These are phyloP conservation scores for Vesta saturnalis DNA, from an alignment of 2,888 invertebrate genomes.

Conservation along the genomic window DNA sequence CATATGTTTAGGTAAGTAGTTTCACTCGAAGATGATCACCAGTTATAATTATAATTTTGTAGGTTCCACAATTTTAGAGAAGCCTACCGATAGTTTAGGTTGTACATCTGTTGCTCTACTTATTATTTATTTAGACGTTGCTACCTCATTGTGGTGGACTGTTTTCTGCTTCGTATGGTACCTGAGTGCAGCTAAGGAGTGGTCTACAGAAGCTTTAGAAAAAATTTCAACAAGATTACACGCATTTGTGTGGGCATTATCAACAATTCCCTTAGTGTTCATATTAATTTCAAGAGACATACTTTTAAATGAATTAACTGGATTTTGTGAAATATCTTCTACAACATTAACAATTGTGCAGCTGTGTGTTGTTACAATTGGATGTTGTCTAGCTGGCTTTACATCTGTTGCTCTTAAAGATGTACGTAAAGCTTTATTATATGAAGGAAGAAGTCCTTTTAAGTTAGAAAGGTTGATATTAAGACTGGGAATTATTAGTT, in stretches of 20 bases:
- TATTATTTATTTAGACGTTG: conserved; percentile 75
- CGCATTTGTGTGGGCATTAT: conserved; percentile 88
- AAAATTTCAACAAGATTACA: conserved; percentile 87
- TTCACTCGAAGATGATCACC: background rate
- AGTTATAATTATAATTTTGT: background rate
- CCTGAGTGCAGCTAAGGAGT: conserved; percentile 88
- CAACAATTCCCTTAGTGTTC: conserved; percentile 85
- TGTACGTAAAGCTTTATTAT: conserved; percentile 70
- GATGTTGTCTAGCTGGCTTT: conserved; percentile 76
- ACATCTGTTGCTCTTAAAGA: conserved; percentile 81
- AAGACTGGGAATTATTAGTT: conserved; percentile 80
- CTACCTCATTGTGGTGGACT: conserved; percentile 88
- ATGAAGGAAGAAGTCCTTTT: conserved; percentile 68
- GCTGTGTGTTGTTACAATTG: conserved; percentile 63
- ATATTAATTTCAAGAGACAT: conserved; percentile 82
- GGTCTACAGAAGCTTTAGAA: conserved; percentile 93
- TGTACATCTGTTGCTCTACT: conserved; percentile 53
- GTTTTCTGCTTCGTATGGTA: conserved; percentile 91
- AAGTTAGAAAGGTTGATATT: conserved; percentile 76
- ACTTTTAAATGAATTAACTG: conserved; percentile 82
- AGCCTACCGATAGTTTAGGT: conserved; percentile 32
- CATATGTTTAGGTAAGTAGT: conserved; percentile 48
- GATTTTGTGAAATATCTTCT: conserved; percentile 77
- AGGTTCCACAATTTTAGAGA: conserved; percentile 24
- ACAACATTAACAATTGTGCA: conserved; percentile 49